These are phyloP conservation scores for Sylvia borin DNA, from an alignment of 2,797 vertebrate genomes.

Conservation along the genomic window DNA sequence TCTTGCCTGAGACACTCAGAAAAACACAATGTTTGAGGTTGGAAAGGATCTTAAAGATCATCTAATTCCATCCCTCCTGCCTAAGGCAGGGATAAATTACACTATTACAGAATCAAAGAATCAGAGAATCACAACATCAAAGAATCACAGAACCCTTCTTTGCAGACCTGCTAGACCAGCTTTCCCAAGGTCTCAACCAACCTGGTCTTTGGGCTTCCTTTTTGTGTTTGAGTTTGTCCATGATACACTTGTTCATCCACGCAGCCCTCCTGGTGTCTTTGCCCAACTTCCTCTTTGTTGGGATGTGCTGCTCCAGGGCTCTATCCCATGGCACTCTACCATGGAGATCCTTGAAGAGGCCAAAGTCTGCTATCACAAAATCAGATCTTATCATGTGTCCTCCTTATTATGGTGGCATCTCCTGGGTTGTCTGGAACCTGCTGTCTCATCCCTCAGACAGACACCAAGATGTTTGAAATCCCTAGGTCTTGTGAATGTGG, in stretches of 20 bases:
- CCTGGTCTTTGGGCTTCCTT: not conserved
- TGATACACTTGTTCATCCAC: not conserved
- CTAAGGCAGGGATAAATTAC: not conserved
- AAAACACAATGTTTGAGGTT: not conserved
- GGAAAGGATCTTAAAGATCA: not conserved
- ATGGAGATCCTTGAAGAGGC: not conserved
- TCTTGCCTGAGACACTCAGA: not conserved
- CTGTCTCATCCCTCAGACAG: not conserved
- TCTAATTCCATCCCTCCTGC: not conserved
- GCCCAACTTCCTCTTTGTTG: not conserved
- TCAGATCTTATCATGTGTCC: not conserved
- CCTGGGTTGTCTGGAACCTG: not conserved
- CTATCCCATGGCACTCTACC: not conserved
- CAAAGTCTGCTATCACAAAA: not conserved
- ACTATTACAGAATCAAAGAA: not conserved
- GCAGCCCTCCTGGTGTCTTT: not conserved
- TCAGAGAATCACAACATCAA: not conserved
- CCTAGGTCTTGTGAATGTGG: not conserved
- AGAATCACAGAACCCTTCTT: not conserved
- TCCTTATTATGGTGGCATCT: not conserved
- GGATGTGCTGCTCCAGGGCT: not conserved
- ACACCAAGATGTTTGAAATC: not conserved
- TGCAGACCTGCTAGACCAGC: not conserved
- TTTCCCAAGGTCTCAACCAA: not conserved
- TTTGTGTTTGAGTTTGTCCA: not conserved